phyloP scores from a whole-genome alignment of 1,140 invertebrate species.

The Bombus pascuorum region DNA sequence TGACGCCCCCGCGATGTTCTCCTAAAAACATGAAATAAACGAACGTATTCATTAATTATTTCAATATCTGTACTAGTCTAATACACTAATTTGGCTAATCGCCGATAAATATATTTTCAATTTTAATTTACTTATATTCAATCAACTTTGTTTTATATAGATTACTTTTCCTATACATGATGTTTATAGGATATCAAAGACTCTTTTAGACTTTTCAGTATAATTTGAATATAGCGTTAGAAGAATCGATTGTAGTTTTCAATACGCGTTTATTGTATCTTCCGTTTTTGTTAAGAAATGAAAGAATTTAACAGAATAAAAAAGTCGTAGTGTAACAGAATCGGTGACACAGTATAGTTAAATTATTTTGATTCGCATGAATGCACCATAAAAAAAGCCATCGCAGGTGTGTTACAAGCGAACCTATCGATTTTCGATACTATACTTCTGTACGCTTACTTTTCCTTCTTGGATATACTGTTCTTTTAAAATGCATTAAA shows the following conservation, averaged over 20 bases:
- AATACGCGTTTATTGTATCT: background rate
- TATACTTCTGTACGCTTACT: background rate
- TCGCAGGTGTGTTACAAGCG: conserved; percentile 7
- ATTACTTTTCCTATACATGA: background rate
- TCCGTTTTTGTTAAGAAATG: background rate
- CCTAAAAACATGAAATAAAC: conserved; percentile 65
- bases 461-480: background rate
- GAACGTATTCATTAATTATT: conserved; percentile 35
- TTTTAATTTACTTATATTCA: too few species aligned
- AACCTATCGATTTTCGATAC: conserved; percentile 41
- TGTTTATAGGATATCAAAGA: background rate
- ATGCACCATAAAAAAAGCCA: conserved; percentile 19
- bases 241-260: background rate
- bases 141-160: background rate
- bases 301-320: conserved; percentile 4
- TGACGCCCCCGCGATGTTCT: conserved; percentile 73
- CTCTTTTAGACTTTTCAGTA: background rate
- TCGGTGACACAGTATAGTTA: background rate
- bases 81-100: background rate
- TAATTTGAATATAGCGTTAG: background rate
- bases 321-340: background rate
- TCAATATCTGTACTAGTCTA: background rate
- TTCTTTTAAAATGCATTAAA: background rate
- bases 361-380: conserved; percentile 36
- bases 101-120: too few species aligned